phyloP scores from a whole-genome alignment of 2,113 vertebrate genomes.

The Chaetura pelagica region DNA sequence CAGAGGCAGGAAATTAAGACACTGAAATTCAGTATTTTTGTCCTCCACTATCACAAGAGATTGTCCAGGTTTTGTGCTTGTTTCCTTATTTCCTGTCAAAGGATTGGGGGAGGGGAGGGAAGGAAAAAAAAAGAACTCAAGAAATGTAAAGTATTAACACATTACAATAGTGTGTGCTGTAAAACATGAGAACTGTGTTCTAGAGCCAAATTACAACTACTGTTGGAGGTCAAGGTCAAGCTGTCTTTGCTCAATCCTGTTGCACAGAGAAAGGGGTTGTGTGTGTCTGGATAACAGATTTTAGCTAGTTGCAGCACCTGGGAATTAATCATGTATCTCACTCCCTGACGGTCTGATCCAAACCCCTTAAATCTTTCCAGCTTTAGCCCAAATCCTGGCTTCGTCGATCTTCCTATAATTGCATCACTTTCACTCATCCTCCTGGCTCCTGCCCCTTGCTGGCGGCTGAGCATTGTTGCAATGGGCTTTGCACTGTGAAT shows the following conservation, averaged over 20 bases:
- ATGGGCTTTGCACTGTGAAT: neutral
- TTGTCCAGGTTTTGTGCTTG: neutral
- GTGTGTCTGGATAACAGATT: neutral
- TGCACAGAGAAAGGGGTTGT: neutral
- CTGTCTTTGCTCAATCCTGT: neutral
- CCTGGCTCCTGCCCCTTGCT: neutral
- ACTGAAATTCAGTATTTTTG: neutral
- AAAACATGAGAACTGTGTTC: neutral
- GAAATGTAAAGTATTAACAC: neutral
- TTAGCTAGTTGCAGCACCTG: neutral
- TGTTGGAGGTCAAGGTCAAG: neutral
- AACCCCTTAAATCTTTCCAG: neutral
- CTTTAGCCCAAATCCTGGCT: neutral
- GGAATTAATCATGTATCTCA: neutral
- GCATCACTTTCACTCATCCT: neutral
- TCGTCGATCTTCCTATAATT: neutral
- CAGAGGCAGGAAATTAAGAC: neutral
- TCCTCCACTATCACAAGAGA: neutral
- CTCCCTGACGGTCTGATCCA: neutral
- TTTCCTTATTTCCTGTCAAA: neutral
- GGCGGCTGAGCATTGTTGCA: neutral
- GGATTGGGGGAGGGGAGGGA: accelerated
- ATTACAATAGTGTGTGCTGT: neutral
- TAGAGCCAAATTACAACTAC: neutral
- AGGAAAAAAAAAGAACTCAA: neutral